Evolutionary conservation across 92 coral and sea anemone genomes (phyloP).

Genomic region (Porites divaricata): DNA sequence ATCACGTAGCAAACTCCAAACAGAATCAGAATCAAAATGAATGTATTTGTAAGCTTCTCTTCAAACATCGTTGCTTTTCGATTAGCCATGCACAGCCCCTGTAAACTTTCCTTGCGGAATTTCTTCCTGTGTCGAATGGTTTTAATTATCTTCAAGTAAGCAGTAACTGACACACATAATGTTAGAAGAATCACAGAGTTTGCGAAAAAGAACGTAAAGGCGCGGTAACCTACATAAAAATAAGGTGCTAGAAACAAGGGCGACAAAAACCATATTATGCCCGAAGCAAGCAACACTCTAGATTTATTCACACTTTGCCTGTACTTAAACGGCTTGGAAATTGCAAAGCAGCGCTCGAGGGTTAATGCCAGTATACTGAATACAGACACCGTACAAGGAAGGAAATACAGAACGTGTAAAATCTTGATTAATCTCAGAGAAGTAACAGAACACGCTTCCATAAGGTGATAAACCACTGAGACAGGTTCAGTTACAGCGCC

Average conservation of each 20-base stretch:
- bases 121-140: conserved; percentile 8
- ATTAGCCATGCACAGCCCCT: conserved; percentile 12
- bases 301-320: conserved; percentile 5
- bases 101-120: conserved; percentile 19
- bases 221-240: conserved; percentile 26
- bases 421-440: conserved; percentile 15
- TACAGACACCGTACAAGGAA: conserved; percentile 35
- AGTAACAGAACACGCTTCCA: conserved; percentile 22
- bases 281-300: conserved; percentile 32
- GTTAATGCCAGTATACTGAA: conserved; percentile 42
- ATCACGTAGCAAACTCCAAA: conserved; percentile 31
- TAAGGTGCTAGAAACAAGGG: conserved; percentile 26
- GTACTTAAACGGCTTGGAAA: conserved; percentile 38
- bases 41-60: conserved; percentile 25
- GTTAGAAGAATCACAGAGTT: conserved; percentile 22
- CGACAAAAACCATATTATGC: conserved; percentile 36
- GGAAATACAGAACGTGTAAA: conserved; percentile 32
- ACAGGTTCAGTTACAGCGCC: conserved; percentile 30
- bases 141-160: conserved; percentile 33
- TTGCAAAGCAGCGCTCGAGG: conserved; percentile 39
- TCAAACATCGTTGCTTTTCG: conserved; percentile 5
- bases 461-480: conserved; percentile 35
- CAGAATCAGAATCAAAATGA: conserved; percentile 32
- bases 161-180: background rate
- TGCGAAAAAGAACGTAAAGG: conserved; percentile 26